These are phyloP conservation scores for Clinocottus analis DNA, from an alignment of 2,113 vertebrate genomes.

Conservation along the genomic window DNA sequence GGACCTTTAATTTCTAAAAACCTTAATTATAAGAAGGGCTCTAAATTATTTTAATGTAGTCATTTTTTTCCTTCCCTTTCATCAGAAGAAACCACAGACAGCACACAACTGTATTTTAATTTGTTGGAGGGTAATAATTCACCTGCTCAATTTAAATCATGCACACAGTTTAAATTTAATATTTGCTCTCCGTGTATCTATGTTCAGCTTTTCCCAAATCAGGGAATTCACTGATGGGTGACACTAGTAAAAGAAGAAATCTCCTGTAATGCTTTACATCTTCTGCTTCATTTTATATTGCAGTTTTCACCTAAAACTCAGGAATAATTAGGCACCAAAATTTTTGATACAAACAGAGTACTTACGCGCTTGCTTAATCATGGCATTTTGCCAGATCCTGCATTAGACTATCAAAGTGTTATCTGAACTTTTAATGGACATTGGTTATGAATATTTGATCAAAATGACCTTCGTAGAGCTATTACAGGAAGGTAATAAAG, in stretches of 20 bases:
- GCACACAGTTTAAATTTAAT: conserved; percentile 65
- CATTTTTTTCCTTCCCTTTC: conserved; percentile 66
- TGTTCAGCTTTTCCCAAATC: conserved; percentile 48
- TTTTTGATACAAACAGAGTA: not conserved
- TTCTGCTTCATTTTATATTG: not conserved
- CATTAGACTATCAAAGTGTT: not conserved
- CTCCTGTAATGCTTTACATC: not conserved
- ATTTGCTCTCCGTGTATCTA: conserved; percentile 56
- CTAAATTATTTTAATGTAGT: conserved; percentile 76
- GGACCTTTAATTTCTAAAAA: conserved; percentile 54
- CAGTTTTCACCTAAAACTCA: not conserved
- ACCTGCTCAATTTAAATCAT: conserved; percentile 72
- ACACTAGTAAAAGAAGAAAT: conserved; percentile 19
- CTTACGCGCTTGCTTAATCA: conserved; percentile 5
- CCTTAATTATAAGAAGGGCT: conserved; percentile 56
- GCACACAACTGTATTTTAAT: conserved; percentile 72
- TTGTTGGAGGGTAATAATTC: conserved; percentile 61
- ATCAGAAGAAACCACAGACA: conserved; percentile 42
- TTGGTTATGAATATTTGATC: conserved; percentile 49
- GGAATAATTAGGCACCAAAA: not conserved
- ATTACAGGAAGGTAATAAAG: conserved; percentile 32
- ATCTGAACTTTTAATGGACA: conserved; percentile 34
- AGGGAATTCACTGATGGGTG: conserved; percentile 25
- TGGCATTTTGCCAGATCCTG: conserved; percentile 15
- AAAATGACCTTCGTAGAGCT: conserved; percentile 27